A percentile compares a stretch with the other conserved stretches of the same genome.
These are phyloP conservation scores for Lacerta bilineata DNA, from an alignment of 2,797 vertebrate species.

Conservation along the genomic window DNA sequence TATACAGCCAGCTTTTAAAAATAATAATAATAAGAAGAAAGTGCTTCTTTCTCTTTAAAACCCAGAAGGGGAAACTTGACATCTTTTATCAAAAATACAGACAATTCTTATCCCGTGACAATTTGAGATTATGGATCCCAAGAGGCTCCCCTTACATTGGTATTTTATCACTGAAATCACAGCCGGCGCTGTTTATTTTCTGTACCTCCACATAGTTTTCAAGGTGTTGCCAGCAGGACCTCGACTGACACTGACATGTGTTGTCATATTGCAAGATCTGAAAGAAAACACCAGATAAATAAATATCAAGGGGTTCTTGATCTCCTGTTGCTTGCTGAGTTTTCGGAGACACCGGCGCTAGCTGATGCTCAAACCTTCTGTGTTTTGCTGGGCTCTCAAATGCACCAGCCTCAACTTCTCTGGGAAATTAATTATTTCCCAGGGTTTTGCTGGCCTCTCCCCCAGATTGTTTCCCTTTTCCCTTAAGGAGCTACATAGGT, in stretches of 20 bases:
- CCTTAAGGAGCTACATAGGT: neutral
- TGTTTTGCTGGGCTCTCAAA: conserved; percentile 46
- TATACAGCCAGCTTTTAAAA: conserved; percentile 73
- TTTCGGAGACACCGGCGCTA: conserved; percentile 66
- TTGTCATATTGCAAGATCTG: conserved; percentile 89
- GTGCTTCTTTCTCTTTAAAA: conserved; percentile 82
- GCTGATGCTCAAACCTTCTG: conserved; percentile 62
- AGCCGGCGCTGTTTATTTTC: conserved; percentile 79
- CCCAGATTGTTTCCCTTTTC: neutral
- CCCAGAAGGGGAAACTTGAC: conserved; percentile 83
- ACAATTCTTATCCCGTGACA: conserved; percentile 84
- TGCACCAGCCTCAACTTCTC: conserved; percentile 57
- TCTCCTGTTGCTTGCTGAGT: conserved; percentile 69
- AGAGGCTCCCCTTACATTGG: conserved; percentile 82
- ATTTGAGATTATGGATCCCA: conserved; percentile 90
- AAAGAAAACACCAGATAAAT: conserved; percentile 82
- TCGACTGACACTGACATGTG: conserved; percentile 88
- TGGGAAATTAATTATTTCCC: conserved; percentile 48
- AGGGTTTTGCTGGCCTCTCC: conserved; percentile 18
- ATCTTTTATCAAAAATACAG: conserved; percentile 89
- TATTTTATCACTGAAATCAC: conserved; percentile 82
- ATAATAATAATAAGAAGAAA: conserved; percentile 86
- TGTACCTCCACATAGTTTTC: conserved; percentile 79
- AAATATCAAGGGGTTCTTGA: conserved; percentile 78
- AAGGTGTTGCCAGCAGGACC: conserved; percentile 88